Conservation (phyloP, 2,113 vertebrate species). For the Tachuris rubrigastra region DNA sequence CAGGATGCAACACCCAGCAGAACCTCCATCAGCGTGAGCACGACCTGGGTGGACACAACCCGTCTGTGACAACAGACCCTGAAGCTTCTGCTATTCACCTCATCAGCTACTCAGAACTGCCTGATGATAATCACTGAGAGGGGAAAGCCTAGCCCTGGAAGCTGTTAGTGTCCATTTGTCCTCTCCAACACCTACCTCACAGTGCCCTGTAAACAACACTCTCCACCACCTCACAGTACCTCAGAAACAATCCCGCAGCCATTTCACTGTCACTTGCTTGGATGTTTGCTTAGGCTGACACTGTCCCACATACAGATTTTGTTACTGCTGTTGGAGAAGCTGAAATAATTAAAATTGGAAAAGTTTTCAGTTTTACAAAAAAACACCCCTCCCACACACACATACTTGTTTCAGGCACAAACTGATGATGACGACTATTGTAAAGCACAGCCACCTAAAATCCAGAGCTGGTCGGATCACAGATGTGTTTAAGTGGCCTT, state of each 20-base stretch:
- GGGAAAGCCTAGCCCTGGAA: background rate
- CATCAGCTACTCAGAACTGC: background rate
- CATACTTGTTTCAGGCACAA: background rate
- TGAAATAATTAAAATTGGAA: background rate
- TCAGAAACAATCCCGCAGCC: background rate
- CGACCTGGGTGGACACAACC: background rate
- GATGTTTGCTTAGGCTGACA: background rate
- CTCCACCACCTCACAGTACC: background rate
- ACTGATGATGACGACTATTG: background rate
- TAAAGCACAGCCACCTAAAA: background rate
- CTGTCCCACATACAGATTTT: background rate
- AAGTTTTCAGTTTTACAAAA: background rate
- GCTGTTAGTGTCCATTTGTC: background rate
- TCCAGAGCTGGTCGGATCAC: background rate
- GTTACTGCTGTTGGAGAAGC: background rate
- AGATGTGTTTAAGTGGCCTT: background rate
- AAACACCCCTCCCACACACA: rapidly evolving
- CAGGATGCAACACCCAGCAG: background rate
- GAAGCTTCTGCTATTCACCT: background rate
- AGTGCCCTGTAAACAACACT: background rate
- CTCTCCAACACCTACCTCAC: background rate
- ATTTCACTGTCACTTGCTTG: background rate
- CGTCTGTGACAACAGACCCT: background rate
- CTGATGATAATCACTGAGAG: background rate
- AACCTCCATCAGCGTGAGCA: background rate